Base-by-base conservation (phyloP, 2,113 vertebrate genomes). In the Phainopepla nitens region DNA sequence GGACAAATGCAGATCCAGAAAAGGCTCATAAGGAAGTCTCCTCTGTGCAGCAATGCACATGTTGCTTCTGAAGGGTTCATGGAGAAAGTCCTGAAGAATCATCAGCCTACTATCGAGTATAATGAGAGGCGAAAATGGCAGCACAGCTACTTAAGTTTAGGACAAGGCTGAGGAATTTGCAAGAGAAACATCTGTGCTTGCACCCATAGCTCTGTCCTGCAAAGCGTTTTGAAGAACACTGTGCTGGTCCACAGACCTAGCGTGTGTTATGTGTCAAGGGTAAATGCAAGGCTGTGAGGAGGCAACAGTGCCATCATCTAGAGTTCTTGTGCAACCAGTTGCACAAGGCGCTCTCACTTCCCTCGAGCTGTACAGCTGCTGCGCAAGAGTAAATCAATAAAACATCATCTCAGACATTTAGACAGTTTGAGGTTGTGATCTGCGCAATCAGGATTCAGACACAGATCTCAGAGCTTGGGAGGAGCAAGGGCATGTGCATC, bases 381-480 rank as follows among this genome's bases (percentile, higher is more conserved):
- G 47, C 6, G 1, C 0, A 0, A 76, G 39, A 39, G 39, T 39
- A 97, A 95, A 94, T 76, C 35, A 47, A 19, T 41, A 72, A 82
- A 68, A 36, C 45, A 71, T 87, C 56, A 68, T 41, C 81, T 93
- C 77, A 78, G 25, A 50, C 57, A 79, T 62, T 87, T 68, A 84
- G 49, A 41, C 13, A 31, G 35, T 84, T 68, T 82, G 84, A 93
- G 81, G 69, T 82, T 93, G 65, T 68, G 36, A 24, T 66, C n/a
- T 91, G 61, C 78, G 81, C 90, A 75, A 76, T 96, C 87, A 87
- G 25, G 35, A 42, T 42, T 62, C 29, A 58, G 75, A 7, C 35
- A 28, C 24, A 64, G 77, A n/a, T 71, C 65, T 95, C 49, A 58
- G 65, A 18, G 6, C 11, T 41, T 36, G 16, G 13, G 65, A 91